phyloP scores from a whole-genome alignment of 2,888 invertebrate genomes.

The Orchesella flavescens region DNA sequence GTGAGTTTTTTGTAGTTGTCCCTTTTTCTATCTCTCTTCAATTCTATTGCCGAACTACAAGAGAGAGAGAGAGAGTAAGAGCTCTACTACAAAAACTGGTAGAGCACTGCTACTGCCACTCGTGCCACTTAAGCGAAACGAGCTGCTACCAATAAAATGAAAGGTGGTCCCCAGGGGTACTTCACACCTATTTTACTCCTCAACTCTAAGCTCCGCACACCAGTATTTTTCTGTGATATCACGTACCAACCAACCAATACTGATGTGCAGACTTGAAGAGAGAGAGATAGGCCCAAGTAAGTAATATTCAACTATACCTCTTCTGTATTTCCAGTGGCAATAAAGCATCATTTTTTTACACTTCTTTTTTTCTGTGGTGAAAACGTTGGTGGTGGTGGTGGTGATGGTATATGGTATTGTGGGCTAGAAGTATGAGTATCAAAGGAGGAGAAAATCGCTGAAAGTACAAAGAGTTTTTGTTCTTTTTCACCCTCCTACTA shows the following conservation, averaged over 20 bases:
- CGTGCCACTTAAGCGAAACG: slow-evolving; percentile 62
- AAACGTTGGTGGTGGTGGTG: neutral
- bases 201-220: slow-evolving; percentile 37
- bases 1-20: slow-evolving; percentile 32
- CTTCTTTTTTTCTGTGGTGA: neutral
- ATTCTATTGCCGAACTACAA: slow-evolving; percentile 11
- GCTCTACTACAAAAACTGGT: no score
- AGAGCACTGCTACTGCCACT: slow-evolving; percentile 14
- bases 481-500: slow-evolving; percentile 24
- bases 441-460: slow-evolving; percentile 12
- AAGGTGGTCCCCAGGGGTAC: slow-evolving; percentile 68
- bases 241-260: slow-evolving; percentile 47
- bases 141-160: slow-evolving; percentile 70
- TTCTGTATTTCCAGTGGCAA: slow-evolving; percentile 4
- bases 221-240: slow-evolving; percentile 39
- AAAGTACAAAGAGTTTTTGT: slow-evolving; percentile 16
- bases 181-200: slow-evolving; percentile 67
- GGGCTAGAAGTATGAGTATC: neutral
- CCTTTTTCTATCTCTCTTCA: slow-evolving; percentile 3
- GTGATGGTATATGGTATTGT: neutral
- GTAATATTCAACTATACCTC: slow-evolving; percentile 1
- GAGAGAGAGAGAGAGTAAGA: no score
- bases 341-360: slow-evolving; percentile 26
- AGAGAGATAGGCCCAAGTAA: slow-evolving; percentile 31
- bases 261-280: no score